These are phyloP conservation scores for Neolamprologus kungweensis DNA, from an alignment of 2,113 vertebrate species.

Conservation along the genomic window DNA sequence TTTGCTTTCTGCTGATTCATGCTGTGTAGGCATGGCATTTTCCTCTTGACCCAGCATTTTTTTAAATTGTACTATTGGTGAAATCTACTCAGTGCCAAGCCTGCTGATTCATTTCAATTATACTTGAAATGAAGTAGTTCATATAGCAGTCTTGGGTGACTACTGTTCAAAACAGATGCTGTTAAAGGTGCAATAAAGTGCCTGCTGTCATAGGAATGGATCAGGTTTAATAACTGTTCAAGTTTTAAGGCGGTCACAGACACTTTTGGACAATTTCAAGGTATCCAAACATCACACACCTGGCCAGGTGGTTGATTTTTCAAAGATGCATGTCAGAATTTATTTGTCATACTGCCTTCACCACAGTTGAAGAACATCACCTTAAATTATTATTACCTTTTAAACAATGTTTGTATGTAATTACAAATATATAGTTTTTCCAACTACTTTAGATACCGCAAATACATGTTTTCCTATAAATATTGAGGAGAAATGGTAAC, in stretches of 20 bases:
- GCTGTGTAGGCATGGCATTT: neutral
- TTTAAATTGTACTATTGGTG: neutral
- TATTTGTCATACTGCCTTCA: neutral
- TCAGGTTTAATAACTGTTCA: neutral
- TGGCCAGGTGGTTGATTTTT: neutral
- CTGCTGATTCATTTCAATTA: neutral
- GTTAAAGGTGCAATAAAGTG: neutral
- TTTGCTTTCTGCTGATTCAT: neutral
- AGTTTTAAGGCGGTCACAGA: neutral
- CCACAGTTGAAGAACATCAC: neutral
- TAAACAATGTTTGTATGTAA: neutral
- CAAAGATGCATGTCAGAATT: neutral
- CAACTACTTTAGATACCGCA: rapidly evolving
- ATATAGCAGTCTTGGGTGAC: neutral
- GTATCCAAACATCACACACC: neutral
- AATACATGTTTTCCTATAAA: neutral
- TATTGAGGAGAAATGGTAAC: neutral
- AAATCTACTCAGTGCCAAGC: neutral
- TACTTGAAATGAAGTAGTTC: neutral
- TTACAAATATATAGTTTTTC: neutral
- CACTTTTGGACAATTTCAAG: neutral
- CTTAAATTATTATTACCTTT: neutral
- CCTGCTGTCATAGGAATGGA: neutral
- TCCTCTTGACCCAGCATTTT: neutral
- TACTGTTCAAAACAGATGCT: neutral